Base-by-base conservation (phyloP, 2,113 vertebrate species). In the Pollachius pollachius region DNA sequence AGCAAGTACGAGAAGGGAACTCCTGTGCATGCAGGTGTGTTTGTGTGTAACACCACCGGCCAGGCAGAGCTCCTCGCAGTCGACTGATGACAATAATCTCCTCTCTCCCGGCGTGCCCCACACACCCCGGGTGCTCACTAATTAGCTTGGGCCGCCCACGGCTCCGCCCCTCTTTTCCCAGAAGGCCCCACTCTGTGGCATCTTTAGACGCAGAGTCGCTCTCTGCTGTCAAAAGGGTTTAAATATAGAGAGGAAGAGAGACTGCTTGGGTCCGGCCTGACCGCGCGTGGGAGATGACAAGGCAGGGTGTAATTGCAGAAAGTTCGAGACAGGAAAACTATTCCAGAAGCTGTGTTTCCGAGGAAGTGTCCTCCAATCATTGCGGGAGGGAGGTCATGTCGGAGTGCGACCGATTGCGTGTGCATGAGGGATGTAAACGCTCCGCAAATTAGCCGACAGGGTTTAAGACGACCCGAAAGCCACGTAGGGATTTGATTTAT, bases 1-100 rank as follows among this genome's bases (percentile, higher is more conserved):
- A 30, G 30, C 30, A 3, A 30, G 30, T 30, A 6, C 4, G 25
- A 71, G 54, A n/a, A 16, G 5, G 54, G 17, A 56, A 56, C 54
- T 1, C 68, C 54, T 54, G 65, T 15, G 21, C 56, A 60, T 19
- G 58, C 5, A 17, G 27, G 48, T 17, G 4, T 65, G 30, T 25
- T 7, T 41, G 25, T 15, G 52, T 67, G 30, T 60, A 56, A 48
- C 41, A 48, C 41, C 41, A 9, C 13, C 54, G 2, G 13, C 15
- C 4, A n/a, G 54, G 17, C 54, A 57, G 54, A 2, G 54, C 15
- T 69, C 52, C 2, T 37, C 67, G 19, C 15, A 68, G 60, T 61
- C 0, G 4, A 60, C 80, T 81, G 81, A 84, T 84, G 71, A 84
- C 77, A 72, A 74, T 82, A 2, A 63, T 84, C 78, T 58, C 37